Evolutionary conservation across 1,140 invertebrate species (phyloP).

Genomic region (Pseudomyrmex gracilis): DNA sequence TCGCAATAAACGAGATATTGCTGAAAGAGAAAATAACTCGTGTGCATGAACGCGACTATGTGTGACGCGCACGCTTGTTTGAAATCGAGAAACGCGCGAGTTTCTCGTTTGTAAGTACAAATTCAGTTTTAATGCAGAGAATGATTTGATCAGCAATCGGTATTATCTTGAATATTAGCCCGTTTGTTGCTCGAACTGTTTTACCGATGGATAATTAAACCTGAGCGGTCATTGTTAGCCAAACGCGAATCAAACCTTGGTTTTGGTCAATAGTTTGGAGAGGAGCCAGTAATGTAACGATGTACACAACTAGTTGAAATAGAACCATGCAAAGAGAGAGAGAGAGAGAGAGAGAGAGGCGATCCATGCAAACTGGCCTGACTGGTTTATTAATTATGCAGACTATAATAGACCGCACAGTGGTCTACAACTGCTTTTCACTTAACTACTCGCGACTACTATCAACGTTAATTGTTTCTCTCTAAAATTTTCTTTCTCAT

Average conservation of each 20-base stretch:
- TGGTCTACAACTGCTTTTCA: too few relatives aligned
- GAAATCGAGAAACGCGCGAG: not conserved
- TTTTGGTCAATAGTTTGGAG: too few relatives aligned
- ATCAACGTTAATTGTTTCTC: too few relatives aligned
- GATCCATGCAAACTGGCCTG: not conserved
- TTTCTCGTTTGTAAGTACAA: not conserved
- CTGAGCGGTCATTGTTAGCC: too few relatives aligned
- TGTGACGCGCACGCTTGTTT: slow-evolving; percentile 1
- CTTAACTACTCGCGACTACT: too few relatives aligned
- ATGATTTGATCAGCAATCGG: slow-evolving; percentile 4
- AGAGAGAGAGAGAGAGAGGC: not conserved
- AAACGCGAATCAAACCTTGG: too few relatives aligned
- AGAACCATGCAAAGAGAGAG: too few relatives aligned
- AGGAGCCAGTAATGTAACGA: too few relatives aligned
- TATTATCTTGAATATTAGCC: not conserved
- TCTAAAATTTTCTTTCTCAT: too few relatives aligned
- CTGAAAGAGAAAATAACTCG: not conserved
- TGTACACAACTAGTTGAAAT: too few relatives aligned
- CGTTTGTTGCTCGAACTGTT: not conserved
- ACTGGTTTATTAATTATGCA: too few relatives aligned
- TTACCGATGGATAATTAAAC: slow-evolving; percentile 14
- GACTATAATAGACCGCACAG: too few relatives aligned
- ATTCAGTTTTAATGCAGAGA: not conserved
- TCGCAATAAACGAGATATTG: slow-evolving; percentile 8
- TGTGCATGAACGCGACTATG: not conserved